phyloP scores from a whole-genome alignment of 2,888 invertebrate genomes.

The Lasius platythorax region DNA sequence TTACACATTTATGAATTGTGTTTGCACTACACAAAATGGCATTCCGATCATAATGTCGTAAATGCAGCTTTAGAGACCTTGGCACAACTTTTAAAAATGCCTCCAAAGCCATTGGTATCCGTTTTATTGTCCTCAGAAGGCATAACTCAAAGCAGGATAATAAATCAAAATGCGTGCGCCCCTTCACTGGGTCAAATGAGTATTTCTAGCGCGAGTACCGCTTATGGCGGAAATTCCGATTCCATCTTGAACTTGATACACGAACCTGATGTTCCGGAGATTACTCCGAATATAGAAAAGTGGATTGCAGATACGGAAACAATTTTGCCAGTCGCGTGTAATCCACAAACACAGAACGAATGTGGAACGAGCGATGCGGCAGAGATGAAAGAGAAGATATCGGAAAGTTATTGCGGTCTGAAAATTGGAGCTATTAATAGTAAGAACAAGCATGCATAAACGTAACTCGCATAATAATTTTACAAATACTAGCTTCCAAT shows the following conservation, averaged over 20 bases:
- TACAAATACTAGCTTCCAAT: slow-evolving; percentile 27
- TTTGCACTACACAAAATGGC: slow-evolving; percentile 89
- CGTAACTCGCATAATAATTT: neutral
- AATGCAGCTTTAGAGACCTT: slow-evolving; percentile 94
- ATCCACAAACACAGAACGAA: slow-evolving; percentile 60
- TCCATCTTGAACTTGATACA: slow-evolving; percentile 75
- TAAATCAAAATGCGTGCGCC: slow-evolving; percentile 68
- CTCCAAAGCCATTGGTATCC: slow-evolving; percentile 85
- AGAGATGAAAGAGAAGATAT: slow-evolving; percentile 74
- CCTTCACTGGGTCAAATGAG: slow-evolving; percentile 77
- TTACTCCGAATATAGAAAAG: slow-evolving; percentile 79
- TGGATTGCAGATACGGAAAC: slow-evolving; percentile 79
- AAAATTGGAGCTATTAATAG: slow-evolving; percentile 79
- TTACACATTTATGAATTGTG: slow-evolving; percentile 92
- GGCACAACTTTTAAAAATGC: slow-evolving; percentile 87
- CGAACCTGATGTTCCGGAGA: slow-evolving; percentile 78
- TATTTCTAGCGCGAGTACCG: slow-evolving; percentile 73
- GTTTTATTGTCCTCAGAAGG: slow-evolving; percentile 86
- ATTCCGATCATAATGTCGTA: slow-evolving; percentile 94
- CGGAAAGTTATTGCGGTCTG: slow-evolving; percentile 78
- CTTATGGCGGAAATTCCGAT: slow-evolving; percentile 75
- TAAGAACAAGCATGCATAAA: slow-evolving; percentile 63
- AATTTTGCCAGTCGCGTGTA: slow-evolving; percentile 63
- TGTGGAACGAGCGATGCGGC: slow-evolving; percentile 66
- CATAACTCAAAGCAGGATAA: slow-evolving; percentile 82